phyloP scores from a whole-genome alignment of 2,888 invertebrate species.

The Taenaris catops region DNA sequence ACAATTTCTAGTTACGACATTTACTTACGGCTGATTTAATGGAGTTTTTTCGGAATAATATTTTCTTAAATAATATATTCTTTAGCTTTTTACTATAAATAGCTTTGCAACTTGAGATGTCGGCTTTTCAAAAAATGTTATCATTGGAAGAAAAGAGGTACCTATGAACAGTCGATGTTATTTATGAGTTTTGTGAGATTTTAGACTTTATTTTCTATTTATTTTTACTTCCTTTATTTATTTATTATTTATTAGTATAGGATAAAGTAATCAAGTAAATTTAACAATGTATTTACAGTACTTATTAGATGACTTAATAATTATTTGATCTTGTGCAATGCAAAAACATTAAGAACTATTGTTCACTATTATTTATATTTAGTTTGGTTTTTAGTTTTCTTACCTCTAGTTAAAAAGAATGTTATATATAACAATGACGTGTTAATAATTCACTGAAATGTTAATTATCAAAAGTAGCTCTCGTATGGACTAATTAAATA shows the following conservation, averaged over 20 bases:
- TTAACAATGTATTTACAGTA: constrained; percentile 22
- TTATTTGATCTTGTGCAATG: constrained; percentile 46
- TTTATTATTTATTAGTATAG: constrained; percentile 30
- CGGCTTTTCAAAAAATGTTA: constrained; percentile 74
- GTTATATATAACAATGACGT: constrained; percentile 48
- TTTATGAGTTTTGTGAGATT: constrained; percentile 51
- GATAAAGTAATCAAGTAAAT: constrained; percentile 18
- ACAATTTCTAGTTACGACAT: constrained; percentile 52
- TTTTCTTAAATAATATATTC: constrained; percentile 63
- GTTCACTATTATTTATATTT: constrained; percentile 54
- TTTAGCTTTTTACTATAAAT: constrained; percentile 66
- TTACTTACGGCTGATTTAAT: constrained; percentile 54
- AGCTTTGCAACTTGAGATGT: constrained; percentile 75
- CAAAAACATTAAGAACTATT: constrained; percentile 40
- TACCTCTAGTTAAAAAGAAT: constrained; percentile 41
- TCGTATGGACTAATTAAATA: constrained; percentile 67
- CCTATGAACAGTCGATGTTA: constrained; percentile 71
- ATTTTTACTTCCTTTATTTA: constrained; percentile 35
- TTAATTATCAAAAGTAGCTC: constrained; percentile 49
- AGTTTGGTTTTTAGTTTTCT: constrained; percentile 45
- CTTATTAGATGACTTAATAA: constrained; percentile 26
- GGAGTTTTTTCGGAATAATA: constrained; percentile 51
- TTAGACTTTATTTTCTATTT: constrained; percentile 29
- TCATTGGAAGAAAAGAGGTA: constrained; percentile 73
- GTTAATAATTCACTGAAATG: constrained; percentile 36